Evolutionary conservation across 2,888 invertebrate genomes (phyloP).

Genomic region (Galerucella nymphaeae): DNA sequence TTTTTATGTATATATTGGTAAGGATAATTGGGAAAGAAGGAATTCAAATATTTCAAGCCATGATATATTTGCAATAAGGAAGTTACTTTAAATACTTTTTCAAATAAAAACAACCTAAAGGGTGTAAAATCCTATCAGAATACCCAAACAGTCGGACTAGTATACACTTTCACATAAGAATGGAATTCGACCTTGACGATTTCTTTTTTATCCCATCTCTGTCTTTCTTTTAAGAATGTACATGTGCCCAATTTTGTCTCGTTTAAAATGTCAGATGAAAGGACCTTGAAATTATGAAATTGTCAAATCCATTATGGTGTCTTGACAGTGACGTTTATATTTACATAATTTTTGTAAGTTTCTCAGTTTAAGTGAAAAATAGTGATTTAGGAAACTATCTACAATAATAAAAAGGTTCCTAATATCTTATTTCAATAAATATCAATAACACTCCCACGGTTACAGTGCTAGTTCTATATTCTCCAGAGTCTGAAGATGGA

Average conservation of each 20-base stretch:
- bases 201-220: conserved; percentile 19
- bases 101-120: too few relatives aligned
- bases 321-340: conserved; percentile 64
- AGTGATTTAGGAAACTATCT: conserved; percentile 34
- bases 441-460: conserved; percentile 13
- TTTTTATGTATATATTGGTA: not conserved
- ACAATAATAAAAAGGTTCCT: conserved; percentile 12
- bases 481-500: conserved; percentile 51
- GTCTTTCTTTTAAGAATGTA: not conserved
- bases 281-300: conserved; percentile 41
- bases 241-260: conserved; percentile 1
- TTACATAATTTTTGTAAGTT: conserved; percentile 63
- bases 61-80: too few relatives aligned
- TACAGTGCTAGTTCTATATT: conserved; percentile 18
- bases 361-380: conserved; percentile 49
- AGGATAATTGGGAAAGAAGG: not conserved
- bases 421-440: conserved; percentile 7
- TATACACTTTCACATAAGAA: conserved; percentile 16
- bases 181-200: conserved; percentile 24
- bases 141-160: not conserved
- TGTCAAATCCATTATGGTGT: conserved; percentile 58
- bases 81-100: too few relatives aligned
- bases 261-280: conserved; percentile 27
- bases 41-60: not conserved
- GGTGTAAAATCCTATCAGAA: too few relatives aligned